Evolutionary conservation across 2,797 vertebrate species (phyloP).

Genomic region (Pangasius larnaudii): DNA sequence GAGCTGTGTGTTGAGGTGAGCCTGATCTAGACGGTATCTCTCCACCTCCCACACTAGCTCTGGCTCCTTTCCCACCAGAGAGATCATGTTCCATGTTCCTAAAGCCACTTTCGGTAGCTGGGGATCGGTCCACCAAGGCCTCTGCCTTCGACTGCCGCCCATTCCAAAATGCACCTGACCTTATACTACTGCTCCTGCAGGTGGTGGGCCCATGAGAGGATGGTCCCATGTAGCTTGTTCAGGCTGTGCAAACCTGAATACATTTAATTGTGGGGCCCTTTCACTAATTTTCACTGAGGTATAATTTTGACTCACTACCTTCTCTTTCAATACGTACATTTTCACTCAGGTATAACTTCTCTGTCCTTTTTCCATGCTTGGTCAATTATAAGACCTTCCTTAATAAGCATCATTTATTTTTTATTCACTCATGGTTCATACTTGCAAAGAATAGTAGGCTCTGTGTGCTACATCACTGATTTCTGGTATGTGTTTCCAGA

Average conservation of each 20-base stretch:
- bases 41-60: too few species aligned
- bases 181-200: too few species aligned
- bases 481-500: slow-evolving; percentile 19
- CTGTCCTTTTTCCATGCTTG: background rate
- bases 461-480: background rate
- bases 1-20: too few species aligned
- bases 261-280: background rate
- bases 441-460: background rate
- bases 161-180: too few species aligned
- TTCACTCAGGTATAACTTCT: background rate
- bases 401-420: background rate
- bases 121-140: too few species aligned
- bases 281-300: background rate
- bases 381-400: background rate
- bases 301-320: background rate
- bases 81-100: too few species aligned
- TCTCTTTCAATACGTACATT: background rate
- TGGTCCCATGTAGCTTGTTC: too few species aligned
- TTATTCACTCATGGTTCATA: background rate
- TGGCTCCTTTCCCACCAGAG: too few species aligned
- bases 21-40: too few species aligned
- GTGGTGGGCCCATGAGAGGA: too few species aligned
- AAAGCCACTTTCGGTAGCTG: too few species aligned
- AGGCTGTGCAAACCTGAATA: background rate
- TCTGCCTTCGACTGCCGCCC: too few species aligned